A percentile compares a stretch with the other conserved stretches of the same genome.
Conservation (phyloP, 2,113 vertebrate species). For the Gallinago jamesoni region DNA sequence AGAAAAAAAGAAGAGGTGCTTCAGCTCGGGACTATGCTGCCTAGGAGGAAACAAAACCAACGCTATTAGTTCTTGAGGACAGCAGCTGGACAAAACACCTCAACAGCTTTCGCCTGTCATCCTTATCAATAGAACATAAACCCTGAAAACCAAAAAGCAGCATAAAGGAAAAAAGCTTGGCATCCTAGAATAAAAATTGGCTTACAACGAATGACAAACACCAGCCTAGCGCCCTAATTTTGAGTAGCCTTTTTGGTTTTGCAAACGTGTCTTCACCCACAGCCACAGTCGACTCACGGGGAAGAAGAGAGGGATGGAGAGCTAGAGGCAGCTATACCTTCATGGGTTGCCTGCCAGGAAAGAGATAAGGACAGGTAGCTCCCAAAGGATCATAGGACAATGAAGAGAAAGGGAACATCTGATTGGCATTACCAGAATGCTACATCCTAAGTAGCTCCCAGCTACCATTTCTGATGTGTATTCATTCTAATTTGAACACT, state of each 20-base stretch:
- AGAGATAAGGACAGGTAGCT: not conserved
- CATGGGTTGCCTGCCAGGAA: not conserved
- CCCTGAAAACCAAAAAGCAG: not conserved
- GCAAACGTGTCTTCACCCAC: not conserved
- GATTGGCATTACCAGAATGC: not conserved
- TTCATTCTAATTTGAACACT: not conserved
- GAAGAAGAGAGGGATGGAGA: not conserved
- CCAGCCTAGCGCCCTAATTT: not conserved
- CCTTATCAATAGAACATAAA: not conserved
- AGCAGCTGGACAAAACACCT: not conserved
- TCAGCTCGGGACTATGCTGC: not conserved
- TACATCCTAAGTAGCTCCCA: not conserved
- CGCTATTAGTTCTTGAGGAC: not conserved
- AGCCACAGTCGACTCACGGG: not conserved
- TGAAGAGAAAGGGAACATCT: not conserved
- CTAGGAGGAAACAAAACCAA: not conserved
- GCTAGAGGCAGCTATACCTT: not conserved
- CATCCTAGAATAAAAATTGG: not conserved
- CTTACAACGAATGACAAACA: not conserved
- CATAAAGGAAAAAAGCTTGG: not conserved
- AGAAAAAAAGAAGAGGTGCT: not conserved
- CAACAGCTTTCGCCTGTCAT: not conserved
- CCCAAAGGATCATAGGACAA: not conserved
- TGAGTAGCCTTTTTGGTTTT: not conserved
- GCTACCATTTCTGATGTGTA: not conserved